Evolutionary conservation across 2,888 invertebrate genomes (phyloP), one percentile per base, ranked within the genome.

Genomic region (Apamea monoglypha): DNA sequence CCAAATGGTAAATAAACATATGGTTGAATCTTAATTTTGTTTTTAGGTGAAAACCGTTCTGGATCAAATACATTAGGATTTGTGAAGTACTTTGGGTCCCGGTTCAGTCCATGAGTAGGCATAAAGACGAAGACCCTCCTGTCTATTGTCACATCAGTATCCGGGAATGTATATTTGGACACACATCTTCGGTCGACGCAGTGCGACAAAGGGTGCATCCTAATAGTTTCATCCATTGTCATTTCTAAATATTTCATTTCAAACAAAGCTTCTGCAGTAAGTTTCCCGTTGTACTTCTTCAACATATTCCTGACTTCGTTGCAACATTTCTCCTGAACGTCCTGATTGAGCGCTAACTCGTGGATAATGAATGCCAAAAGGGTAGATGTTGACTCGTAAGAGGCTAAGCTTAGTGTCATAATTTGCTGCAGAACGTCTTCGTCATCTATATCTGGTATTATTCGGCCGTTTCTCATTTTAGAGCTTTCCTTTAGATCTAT

Each of bases 181-280:
- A 67, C 47, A 78, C 44, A 70, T 69, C n/a, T 79, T 47, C 78
- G n/a, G 16, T 78, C 63, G 12, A 36, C 4, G 36, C 32, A 50
- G 40, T 70, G 53, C 18, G 18, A 2, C 25, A 14, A 18, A 25
- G 70, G 44, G 12, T 78, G 69, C 2, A 79, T 6, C 32, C 53
- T 77, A n/a, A 69, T 16, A 18, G 53, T 63, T 53, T 79, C 78
- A n/a, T 63, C 44, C 18, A 69, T 21, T 7, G 32, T 36, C 32
- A 78, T 78, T 64, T 69, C 63, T 25, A 79, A 64, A 36, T 70
- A 78, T 36, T 78, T 78, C 63, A 79, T 64, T 32, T 79, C 63
- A 36, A 21, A 53, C 44, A 78, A 18, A 36, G 56, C 64, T 56
- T 78, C 44, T 12, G 53, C 56, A 47, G 56, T 47, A 8, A 71